phyloP scores from a whole-genome alignment of 1,140 invertebrate species.

The Chionoecetes opilio region DNA sequence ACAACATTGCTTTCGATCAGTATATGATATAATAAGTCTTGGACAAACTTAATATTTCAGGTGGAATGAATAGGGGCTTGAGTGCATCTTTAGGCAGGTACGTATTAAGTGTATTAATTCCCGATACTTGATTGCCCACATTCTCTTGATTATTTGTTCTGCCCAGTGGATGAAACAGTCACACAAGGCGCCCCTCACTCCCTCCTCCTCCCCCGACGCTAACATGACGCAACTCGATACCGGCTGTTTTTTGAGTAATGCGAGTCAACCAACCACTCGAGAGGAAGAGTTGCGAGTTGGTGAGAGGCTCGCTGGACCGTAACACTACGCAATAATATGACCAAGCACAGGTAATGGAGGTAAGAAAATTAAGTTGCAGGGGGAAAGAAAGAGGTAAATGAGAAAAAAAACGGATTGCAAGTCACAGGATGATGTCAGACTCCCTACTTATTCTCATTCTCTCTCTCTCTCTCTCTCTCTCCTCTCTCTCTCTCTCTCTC shows the following conservation, averaged over 20 bases:
- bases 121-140: neutral
- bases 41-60: too few species aligned
- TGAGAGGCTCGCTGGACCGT: slow-evolving; percentile 24
- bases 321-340: neutral
- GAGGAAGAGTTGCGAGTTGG: slow-evolving; percentile 23
- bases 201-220: neutral
- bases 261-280: neutral
- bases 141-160: too few species aligned
- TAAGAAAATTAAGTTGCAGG: neutral
- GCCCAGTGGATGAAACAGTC: neutral
- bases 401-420: too few species aligned
- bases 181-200: neutral
- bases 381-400: neutral
- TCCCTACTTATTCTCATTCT: too few species aligned
- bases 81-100: too few species aligned
- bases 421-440: too few species aligned
- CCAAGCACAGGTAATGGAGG: neutral
- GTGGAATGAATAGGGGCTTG: too few species aligned
- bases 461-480: too few species aligned
- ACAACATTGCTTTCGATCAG: too few species aligned
- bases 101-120: too few species aligned
- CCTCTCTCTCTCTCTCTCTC: too few species aligned
- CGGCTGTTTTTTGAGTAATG: neutral
- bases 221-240: neutral
- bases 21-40: too few species aligned